A percentile compares a stretch with the other conserved stretches of the same genome.
Conservation (phyloP, 2,797 vertebrate genomes). For the Typhlichthys subterraneus region DNA sequence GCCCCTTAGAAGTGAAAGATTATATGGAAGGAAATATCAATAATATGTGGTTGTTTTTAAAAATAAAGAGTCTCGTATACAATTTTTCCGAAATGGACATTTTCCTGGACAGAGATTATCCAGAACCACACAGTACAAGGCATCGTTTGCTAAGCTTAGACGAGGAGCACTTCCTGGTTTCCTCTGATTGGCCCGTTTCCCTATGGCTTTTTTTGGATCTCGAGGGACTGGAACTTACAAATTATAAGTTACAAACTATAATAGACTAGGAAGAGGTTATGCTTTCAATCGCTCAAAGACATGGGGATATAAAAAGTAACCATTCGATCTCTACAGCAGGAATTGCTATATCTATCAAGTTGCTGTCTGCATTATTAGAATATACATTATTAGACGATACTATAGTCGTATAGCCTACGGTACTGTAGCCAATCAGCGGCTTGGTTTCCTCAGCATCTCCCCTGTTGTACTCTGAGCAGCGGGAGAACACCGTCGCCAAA, state of each 20-base stretch:
- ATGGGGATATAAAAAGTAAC: no score
- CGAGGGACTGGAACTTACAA: no score
- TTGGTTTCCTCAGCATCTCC: constrained; percentile 69
- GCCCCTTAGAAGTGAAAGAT: neutral
- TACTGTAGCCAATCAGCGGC: constrained; percentile 70
- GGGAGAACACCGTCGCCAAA: constrained; percentile 27
- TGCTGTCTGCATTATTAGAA: neutral
- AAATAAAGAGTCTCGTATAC: neutral
- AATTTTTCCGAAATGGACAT: neutral
- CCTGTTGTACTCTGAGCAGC: constrained; percentile 42
- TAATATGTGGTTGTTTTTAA: neutral
- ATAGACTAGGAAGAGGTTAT: no score
- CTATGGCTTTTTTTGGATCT: no score
- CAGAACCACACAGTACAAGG: neutral
- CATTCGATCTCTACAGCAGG: no score
- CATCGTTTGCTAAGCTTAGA: constrained; percentile 15
- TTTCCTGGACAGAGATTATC: constrained; percentile 1
- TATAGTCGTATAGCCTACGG: no score
- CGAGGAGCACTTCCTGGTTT: constrained; percentile 7
- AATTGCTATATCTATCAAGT: no score
- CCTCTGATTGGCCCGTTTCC: no score
- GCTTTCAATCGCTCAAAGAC: no score
- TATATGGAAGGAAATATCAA: neutral
- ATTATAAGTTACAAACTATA: no score
- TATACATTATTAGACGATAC: neutral